phyloP scores from a whole-genome alignment of 2,113 vertebrate species.

The Pituophis catenifer region DNA sequence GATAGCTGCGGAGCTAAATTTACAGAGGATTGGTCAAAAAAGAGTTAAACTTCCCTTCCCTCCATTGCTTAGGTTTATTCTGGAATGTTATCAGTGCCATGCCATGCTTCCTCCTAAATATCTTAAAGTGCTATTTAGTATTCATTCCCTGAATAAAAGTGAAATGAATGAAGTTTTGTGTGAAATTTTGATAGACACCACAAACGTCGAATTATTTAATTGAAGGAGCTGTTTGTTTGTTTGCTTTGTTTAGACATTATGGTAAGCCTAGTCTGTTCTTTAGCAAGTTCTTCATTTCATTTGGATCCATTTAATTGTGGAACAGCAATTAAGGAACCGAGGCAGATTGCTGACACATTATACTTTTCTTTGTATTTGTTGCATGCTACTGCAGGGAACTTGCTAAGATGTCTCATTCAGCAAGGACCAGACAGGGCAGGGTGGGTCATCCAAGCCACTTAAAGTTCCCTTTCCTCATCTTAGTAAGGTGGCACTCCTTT shows the following conservation, averaged over 20 bases:
- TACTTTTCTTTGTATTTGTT: neutral
- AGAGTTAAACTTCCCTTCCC: neutral
- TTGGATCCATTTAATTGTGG: neutral
- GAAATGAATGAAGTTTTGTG: neutral
- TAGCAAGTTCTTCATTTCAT: neutral
- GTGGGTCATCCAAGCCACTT: neutral
- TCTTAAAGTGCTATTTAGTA: neutral
- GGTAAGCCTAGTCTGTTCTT: neutral
- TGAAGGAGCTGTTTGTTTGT: neutral
- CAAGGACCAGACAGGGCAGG: neutral
- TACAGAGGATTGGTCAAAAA: neutral
- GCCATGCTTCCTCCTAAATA: neutral
- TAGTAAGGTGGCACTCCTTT: neutral
- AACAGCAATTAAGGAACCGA: neutral
- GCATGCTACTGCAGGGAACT: neutral
- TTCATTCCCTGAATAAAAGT: neutral
- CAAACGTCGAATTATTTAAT: neutral
- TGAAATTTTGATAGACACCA: neutral
- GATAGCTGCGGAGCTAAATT: neutral
- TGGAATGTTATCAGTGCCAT: neutral
- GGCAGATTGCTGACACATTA: neutral
- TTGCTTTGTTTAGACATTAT: neutral
- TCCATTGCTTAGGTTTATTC: neutral
- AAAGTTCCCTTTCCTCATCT: neutral
- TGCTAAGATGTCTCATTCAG: neutral